Evolutionary conservation across 2,888 invertebrate genomes (phyloP), one percentile per base, ranked within the genome.

Genomic region (Habrosyne pyritoides): DNA sequence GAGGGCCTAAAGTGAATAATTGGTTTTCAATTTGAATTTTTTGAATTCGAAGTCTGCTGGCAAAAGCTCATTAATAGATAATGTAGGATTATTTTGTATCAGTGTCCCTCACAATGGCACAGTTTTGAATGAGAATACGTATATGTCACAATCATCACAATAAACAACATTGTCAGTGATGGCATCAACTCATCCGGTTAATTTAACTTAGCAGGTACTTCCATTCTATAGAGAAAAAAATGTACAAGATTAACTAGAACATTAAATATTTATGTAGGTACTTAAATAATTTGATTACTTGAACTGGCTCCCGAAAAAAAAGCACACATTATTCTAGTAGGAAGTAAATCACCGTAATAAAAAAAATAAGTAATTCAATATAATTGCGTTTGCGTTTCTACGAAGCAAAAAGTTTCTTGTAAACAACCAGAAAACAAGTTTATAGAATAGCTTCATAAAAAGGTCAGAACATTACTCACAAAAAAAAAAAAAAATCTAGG

Each of bases 161-260:
- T 62, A 56, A 56, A 55, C 67, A 64, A n/a, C 5, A 76, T 78
- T 83, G 83, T 81, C 66, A 71, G 65, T 60, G 66, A 75, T 74
- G 56, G 68, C 67, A 76, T 72, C 73, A 42, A 18, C 18, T 73
- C 78, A 75, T 82, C 81, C 81, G 80, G 80, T 80, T 71, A 62
- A 71, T 72, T 71, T 71, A 60, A 59, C 61, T 69, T 69, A 60
- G 55, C 56, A 60, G 54, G 59, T 30, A 54, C 59, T 60, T 59
- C 55, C 51, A 60, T 62, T 53, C n/a, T 55, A 22, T 53, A 21
- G 14, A 21, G 18, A n/a, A 47, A 55, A n/a, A n/a, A n/a, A n/a
- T n/a, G n/a, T n/a, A n/a, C n/a, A n/a, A n/a, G n/a, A n/a, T n/a
- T n/a, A n/a, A n/a, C n/a, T n/a, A n/a, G n/a, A n/a, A n/a, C n/a